These are phyloP conservation scores for Linyphia triangularis DNA, from an alignment of 2,888 invertebrate genomes.

Conservation along the genomic window DNA sequence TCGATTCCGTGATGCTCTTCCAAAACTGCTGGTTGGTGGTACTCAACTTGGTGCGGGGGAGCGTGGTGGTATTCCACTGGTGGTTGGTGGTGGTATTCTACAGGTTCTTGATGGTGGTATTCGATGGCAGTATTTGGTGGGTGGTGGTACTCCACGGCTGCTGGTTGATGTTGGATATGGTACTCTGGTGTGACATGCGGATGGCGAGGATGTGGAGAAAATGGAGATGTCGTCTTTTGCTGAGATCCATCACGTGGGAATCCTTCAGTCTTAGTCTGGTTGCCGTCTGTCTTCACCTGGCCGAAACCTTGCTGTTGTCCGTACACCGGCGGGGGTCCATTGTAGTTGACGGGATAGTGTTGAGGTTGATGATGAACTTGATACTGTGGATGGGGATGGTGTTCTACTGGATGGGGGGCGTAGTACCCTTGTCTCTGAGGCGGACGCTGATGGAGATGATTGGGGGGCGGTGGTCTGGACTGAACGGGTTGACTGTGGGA, in stretches of 20 bases:
- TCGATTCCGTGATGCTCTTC: conserved; percentile 61
- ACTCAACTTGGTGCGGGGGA: conserved; percentile 38
- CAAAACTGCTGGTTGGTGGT: conserved; percentile 42
- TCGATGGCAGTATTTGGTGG: not conserved
- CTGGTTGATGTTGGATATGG: conserved; percentile 13
- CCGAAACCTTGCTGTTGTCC: conserved; percentile 70
- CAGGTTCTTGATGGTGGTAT: conserved; percentile 28
- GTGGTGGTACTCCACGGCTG: conserved; percentile 30
- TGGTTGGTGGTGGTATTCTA: conserved; percentile 39
- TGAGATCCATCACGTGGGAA: conserved; percentile 31
- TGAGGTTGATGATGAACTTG: conserved; percentile 12
- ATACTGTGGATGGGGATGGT: conserved; percentile 23
- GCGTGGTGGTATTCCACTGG: conserved; percentile 34
- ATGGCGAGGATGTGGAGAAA: conserved; percentile 20
- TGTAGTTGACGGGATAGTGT: conserved; percentile 46
- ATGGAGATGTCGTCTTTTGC: not conserved
- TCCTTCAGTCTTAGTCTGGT: conserved; percentile 61
- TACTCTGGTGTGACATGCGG: conserved; percentile 29
- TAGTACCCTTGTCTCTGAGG: conserved; percentile 68
- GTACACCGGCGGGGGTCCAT: conserved; percentile 53
- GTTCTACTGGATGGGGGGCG: conserved; percentile 11
- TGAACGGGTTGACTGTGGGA: conserved; percentile 18
- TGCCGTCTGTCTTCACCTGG: conserved; percentile 39
- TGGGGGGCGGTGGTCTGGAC: conserved; percentile 22
- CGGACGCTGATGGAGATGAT: conserved; percentile 4